A percentile compares a stretch with the other conserved stretches of the same genome.
These are phyloP conservation scores for Acleris literana DNA, from an alignment of 2,888 invertebrate genomes.

Conservation along the genomic window DNA sequence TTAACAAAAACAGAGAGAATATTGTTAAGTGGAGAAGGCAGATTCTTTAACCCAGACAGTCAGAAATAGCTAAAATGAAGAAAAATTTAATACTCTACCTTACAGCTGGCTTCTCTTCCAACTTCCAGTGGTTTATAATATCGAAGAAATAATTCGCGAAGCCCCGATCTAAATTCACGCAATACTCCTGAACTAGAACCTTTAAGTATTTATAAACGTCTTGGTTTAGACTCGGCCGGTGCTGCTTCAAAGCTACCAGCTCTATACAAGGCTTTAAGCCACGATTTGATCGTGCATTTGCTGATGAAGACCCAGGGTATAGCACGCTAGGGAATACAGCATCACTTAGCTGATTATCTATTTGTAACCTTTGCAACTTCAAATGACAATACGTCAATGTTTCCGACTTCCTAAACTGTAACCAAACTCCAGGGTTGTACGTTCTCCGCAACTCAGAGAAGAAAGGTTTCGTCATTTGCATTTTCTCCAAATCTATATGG, in stretches of 20 bases:
- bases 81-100: slow-evolving; percentile 37
- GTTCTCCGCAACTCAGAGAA: slow-evolving; percentile 89
- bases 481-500: slow-evolving; percentile 90
- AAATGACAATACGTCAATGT: slow-evolving; percentile 87
- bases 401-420: slow-evolving; percentile 88
- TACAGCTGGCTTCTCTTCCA: slow-evolving; percentile 83
- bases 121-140: slow-evolving; percentile 84
- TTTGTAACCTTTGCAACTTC: slow-evolving; percentile 86
- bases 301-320: slow-evolving; percentile 84
- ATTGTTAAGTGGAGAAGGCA: too few relatives aligned
- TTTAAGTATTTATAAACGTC: slow-evolving; percentile 86
- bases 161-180: slow-evolving; percentile 87
- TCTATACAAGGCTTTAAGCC: slow-evolving; percentile 84
- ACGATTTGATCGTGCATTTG: slow-evolving; percentile 58
- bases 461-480: slow-evolving; percentile 94
- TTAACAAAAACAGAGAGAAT: too few relatives aligned
- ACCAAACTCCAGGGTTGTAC: slow-evolving; percentile 89
- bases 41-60: too few relatives aligned
- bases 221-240: slow-evolving; percentile 75
- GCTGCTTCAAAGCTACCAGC: slow-evolving; percentile 80
- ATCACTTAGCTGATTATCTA: slow-evolving; percentile 90
- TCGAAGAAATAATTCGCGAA: slow-evolving; percentile 85
- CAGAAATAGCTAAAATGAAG: too few relatives aligned
- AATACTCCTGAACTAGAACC: slow-evolving; percentile 86
- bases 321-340: slow-evolving; percentile 88